phyloP scores from a whole-genome alignment of 2,888 invertebrate species.

The Subacronicta megacephala region DNA sequence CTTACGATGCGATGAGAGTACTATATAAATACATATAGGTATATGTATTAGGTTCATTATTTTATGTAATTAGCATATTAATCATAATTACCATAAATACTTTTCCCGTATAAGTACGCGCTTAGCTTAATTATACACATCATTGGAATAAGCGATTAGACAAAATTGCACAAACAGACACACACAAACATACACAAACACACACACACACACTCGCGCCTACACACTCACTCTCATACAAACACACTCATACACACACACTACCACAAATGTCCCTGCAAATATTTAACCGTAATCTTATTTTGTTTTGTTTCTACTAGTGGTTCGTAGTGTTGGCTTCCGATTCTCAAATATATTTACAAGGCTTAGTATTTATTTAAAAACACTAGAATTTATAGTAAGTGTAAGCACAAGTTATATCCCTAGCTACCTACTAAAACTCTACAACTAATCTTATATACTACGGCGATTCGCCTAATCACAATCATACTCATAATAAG shows the following conservation, averaged over 20 bases:
- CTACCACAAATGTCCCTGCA: constrained; percentile 8
- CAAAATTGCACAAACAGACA: constrained; percentile 3
- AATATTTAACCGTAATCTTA: neutral
- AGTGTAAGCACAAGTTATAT: too few relatives aligned
- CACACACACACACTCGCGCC: constrained; percentile 18
- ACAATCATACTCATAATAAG: constrained; percentile 21
- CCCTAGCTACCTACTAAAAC: neutral
- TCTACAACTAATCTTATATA: neutral
- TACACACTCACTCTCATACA: constrained; percentile 1
- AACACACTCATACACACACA: constrained; percentile 12
- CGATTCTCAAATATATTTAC: constrained; percentile 14
- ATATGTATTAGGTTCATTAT: too few relatives aligned
- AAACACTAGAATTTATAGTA: neutral
- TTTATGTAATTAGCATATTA: too few relatives aligned
- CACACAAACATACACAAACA: constrained; percentile 4
- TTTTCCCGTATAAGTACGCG: constrained; percentile 28
- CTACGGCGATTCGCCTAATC: constrained; percentile 25
- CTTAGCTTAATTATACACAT: constrained; percentile 14
- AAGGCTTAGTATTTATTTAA: constrained; percentile 2
- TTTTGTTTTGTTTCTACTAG: neutral
- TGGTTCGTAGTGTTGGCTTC: neutral
- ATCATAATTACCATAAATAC: neutral
- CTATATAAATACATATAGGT: too few relatives aligned
- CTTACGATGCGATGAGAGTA: too few relatives aligned
- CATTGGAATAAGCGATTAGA: constrained; percentile 13